Base-by-base conservation (phyloP, 2,113 vertebrate genomes). In the Chamaea fasciata region DNA sequence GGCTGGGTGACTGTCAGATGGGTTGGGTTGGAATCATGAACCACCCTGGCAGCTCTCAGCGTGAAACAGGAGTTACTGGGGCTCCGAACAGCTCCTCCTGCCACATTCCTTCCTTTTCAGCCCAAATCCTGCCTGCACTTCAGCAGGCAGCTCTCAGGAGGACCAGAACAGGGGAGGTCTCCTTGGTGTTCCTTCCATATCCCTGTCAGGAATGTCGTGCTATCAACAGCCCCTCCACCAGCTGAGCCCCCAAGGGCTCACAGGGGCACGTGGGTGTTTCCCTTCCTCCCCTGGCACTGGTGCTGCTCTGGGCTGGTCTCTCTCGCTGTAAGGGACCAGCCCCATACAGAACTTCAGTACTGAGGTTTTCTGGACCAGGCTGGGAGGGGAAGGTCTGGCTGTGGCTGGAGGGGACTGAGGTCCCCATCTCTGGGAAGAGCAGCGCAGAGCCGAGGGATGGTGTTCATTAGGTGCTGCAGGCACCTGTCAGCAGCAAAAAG, bases 381-480 rank as follows among this genome's bases (percentile, higher is more conserved):
- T 41, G 67, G n/a, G 24, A 57, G 33, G 35, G 33, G 16, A 37
- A 27, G 56, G 46, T 30, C 13, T 46, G 73, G 52, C 52, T 5
- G 8, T 22, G 57, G 37, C 57, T 46, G 78, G 26, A n/a, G 73
- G 26, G 60, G 42, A 5, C 41, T 0, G 4, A n/a, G 39, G 5
- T 73, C 13, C 41, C 28, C 39, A 4, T 44, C 22, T 26, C 55
- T 11, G 3, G 1, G 1, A 15, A 28, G 46, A 69, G 80, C 63
- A 44, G 47, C 16, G 4, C 0, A 0, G 19, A 47, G 92, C 37
- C 42, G 4, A 9, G 68, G 1, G 1, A 35, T 9, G 49, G 11
- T n/a, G 53, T 33, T n/a, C 7, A 6, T 9, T 11, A 6, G 15
- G 70, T 59, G 64, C 37, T 46, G 64, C 30, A 53, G 53, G 73